These are phyloP conservation scores for Smutsia gigantea DNA, from an alignment of 2,797 vertebrate genomes.

Conservation along the genomic window DNA sequence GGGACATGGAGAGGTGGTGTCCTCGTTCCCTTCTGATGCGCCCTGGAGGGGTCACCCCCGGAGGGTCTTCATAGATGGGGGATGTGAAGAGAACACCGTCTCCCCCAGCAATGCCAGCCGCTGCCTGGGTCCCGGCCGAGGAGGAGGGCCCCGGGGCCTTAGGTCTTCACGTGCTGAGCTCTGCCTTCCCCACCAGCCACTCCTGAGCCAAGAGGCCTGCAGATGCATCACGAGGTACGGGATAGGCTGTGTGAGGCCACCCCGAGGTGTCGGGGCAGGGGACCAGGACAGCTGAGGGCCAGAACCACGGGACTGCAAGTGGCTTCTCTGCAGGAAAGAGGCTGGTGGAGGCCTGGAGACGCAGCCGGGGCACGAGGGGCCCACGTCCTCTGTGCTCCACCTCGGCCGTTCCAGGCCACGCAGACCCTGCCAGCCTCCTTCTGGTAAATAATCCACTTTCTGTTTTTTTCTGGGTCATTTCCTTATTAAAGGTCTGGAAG, in stretches of 20 bases:
- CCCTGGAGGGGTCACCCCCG: background rate
- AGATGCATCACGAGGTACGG: background rate
- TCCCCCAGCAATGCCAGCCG: background rate
- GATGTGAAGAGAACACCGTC: background rate
- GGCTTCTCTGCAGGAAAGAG: background rate
- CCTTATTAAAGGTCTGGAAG: background rate
- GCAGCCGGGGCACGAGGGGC: background rate
- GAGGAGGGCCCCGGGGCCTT: background rate
- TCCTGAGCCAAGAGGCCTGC: background rate
- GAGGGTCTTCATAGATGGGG: background rate
- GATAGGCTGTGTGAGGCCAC: background rate
- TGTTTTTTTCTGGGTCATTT: background rate
- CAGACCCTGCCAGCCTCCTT: background rate
- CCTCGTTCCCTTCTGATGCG: background rate
- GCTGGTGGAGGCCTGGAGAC: background rate
- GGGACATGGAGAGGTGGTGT: no score
- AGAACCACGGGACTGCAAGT: background rate
- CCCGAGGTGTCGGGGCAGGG: background rate
- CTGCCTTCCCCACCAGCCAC: background rate
- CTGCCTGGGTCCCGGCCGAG: accelerated
- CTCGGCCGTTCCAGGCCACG: background rate
- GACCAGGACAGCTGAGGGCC: background rate
- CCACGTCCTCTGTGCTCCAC: no score
- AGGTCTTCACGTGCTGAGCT: background rate
- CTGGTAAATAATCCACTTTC: background rate